Evolutionary conservation across 2,888 invertebrate genomes (phyloP).

Genomic region (Ischnus inquisitorius): DNA sequence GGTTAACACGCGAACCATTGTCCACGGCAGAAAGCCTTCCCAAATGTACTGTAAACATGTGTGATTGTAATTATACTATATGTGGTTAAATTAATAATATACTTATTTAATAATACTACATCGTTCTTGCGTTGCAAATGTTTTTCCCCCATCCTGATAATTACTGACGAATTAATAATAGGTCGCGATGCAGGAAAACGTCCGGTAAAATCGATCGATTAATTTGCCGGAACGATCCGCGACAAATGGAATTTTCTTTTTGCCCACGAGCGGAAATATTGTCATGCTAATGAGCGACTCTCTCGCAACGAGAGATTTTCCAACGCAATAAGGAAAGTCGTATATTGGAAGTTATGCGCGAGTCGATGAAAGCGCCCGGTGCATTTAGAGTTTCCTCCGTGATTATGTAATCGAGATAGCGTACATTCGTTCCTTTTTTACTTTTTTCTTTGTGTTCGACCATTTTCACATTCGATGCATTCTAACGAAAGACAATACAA

Average conservation of each 20-base stretch:
- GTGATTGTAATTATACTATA: slow-evolving; percentile 81
- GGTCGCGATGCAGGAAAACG: not conserved
- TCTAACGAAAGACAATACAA: slow-evolving; percentile 20
- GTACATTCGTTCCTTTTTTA: not conserved
- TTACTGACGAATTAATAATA: not conserved
- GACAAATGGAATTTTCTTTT: not conserved
- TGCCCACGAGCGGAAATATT: slow-evolving; percentile 2
- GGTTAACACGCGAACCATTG: slow-evolving; percentile 21
- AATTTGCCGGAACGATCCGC: not conserved
- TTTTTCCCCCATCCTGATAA: not conserved
- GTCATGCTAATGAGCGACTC: not conserved
- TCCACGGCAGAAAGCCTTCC: slow-evolving; percentile 66
- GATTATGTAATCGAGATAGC: slow-evolving; percentile 24
- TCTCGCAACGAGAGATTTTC: slow-evolving; percentile 9
- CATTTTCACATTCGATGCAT: slow-evolving; percentile 38
- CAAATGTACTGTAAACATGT: slow-evolving; percentile 77
- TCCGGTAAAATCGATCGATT: not conserved
- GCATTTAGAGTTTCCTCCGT: slow-evolving; percentile 6
- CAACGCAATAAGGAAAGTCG: slow-evolving; percentile 25
- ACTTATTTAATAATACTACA: slow-evolving; percentile 78
- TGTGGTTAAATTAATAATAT: slow-evolving; percentile 80
- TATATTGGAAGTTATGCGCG: slow-evolving; percentile 2
- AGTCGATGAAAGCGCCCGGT: slow-evolving; percentile 34
- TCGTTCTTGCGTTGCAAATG: not conserved
- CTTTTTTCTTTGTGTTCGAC: slow-evolving; percentile 28